A percentile compares a stretch with the other conserved stretches of the same genome.
phyloP scores from a whole-genome alignment of 2,113 vertebrate genomes.

The human region DNA sequence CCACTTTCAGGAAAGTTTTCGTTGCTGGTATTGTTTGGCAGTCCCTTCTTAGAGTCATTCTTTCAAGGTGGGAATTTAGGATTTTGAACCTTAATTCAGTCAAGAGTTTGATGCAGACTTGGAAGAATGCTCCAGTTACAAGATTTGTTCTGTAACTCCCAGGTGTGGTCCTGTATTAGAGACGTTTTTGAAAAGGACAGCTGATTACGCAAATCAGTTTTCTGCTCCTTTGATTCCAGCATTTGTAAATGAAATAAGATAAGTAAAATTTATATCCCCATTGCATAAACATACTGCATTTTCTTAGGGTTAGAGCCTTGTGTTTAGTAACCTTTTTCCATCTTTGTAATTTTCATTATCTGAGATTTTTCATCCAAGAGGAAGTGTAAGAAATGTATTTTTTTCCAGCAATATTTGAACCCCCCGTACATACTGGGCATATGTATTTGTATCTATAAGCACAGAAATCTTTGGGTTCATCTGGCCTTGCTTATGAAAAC shows the following conservation, averaged over 20 bases:
- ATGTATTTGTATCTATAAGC: rapidly evolving
- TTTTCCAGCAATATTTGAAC: rapidly evolving
- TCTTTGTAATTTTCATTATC: not conserved
- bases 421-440: not conserved
- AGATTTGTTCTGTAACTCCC: not conserved
- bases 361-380: not conserved
- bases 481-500: not conserved
- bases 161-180: not conserved
- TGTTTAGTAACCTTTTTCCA: not conserved
- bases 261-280: not conserved
- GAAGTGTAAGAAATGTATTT: not conserved
- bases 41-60: not conserved
- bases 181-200: not conserved
- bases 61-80: not conserved
- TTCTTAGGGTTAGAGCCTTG: not conserved
- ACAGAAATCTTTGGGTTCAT: not conserved
- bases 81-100: not conserved
- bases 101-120: not conserved
- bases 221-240: not conserved
- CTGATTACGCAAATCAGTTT: rapidly evolving
- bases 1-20: not conserved
- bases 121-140: not conserved
- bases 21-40: not conserved
- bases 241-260: not conserved
- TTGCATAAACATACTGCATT: rapidly evolving